Conservation (phyloP, 2,113 vertebrate genomes). For the Romanogobio albipinnatus region DNA sequence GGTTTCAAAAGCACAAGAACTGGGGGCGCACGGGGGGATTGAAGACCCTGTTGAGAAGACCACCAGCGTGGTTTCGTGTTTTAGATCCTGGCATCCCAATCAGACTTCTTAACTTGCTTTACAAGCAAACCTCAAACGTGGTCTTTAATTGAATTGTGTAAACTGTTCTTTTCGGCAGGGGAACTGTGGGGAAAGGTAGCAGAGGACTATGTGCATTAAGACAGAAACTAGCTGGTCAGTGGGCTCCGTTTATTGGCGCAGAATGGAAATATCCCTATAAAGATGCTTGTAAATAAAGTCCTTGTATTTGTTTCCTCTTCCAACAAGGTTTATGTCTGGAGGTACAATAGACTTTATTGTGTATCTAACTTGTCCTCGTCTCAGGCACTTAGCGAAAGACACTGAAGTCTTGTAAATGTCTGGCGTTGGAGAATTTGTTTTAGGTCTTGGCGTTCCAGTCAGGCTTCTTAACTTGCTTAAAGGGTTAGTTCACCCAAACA, state of each 20-base stretch:
- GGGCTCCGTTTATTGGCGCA: neutral
- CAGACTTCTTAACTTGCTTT: neutral
- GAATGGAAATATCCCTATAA: neutral
- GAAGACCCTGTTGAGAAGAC: neutral
- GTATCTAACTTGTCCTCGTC: conserved; percentile 61
- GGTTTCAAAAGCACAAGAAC: conserved; percentile 14
- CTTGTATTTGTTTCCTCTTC: neutral
- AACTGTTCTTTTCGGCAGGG: neutral
- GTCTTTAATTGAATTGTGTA: neutral
- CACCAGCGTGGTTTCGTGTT: conserved; percentile 5
- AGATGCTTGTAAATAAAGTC: neutral
- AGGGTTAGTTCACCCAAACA: too few relatives aligned
- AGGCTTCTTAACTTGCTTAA: too few relatives aligned
- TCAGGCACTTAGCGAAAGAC: conserved; percentile 74
- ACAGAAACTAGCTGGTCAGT: neutral
- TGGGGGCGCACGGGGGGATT: too few relatives aligned
- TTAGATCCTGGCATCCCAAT: neutral
- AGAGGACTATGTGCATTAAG: too few relatives aligned
- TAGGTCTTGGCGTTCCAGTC: too few relatives aligned
- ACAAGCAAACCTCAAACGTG: too few relatives aligned
- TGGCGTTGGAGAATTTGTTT: conserved; percentile 65
- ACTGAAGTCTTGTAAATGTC: conserved; percentile 70
- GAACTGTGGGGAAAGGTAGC: neutral
- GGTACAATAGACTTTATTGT: conserved; percentile 50
- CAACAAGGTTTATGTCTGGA: conserved; percentile 20